phyloP scores from a whole-genome alignment of 2,113 vertebrate species.

The Ageneiosus marmoratus region DNA sequence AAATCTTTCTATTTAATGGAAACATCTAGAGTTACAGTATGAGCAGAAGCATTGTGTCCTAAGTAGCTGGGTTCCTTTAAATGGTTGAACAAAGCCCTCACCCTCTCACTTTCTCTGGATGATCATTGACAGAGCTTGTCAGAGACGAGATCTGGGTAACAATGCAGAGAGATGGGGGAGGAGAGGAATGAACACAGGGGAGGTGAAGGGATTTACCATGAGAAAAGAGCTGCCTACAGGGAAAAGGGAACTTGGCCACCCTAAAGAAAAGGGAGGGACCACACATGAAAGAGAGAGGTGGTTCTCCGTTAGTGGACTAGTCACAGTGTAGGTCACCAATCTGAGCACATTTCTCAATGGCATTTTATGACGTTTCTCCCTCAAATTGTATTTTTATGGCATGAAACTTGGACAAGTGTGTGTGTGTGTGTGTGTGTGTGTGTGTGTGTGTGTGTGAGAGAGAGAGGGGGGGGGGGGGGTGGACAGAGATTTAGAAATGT shows the following conservation, averaged over 20 bases:
- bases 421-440: no score
- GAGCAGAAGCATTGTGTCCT: background rate
- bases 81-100: conserved; percentile 30
- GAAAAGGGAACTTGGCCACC: conserved; percentile 47
- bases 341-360: conserved; percentile 4
- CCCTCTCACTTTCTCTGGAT: conserved; percentile 37
- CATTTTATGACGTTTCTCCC: conserved; percentile 10
- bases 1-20: background rate
- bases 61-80: conserved; percentile 12
- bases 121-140: conserved; percentile 47
- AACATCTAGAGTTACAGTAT: conserved; percentile 7
- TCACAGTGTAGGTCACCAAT: background rate
- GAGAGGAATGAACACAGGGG: conserved; percentile 18
- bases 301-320: conserved; percentile 14
- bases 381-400: background rate
- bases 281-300: conserved; percentile 53
- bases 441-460: no score
- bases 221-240: conserved; percentile 47
- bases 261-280: conserved; percentile 51
- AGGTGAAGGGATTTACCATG: conserved; percentile 49
- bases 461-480: no score
- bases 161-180: conserved; percentile 43
- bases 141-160: conserved; percentile 34
- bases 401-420: no score
- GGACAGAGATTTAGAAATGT: background rate